Evolutionary conservation across 2,888 invertebrate genomes (phyloP).

Genomic region (Cryptocephalus moraei): DNA sequence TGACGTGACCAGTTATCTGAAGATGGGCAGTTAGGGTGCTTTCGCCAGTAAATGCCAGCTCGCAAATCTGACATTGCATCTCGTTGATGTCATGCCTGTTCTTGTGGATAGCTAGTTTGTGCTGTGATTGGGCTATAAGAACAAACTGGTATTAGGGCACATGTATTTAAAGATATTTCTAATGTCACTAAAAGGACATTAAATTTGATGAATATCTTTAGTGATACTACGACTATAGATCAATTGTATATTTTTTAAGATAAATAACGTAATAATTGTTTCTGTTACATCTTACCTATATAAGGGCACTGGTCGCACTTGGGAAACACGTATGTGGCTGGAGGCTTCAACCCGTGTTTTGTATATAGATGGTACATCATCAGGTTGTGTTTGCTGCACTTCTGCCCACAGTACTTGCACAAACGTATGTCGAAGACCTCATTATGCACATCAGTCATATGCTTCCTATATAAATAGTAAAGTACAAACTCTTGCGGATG

Average conservation of each 20-base stretch:
- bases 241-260: no score
- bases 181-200: no score
- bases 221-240: no score
- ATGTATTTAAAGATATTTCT: no score
- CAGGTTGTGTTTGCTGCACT: conserved; percentile 60
- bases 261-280: no score
- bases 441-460: conserved; percentile 71
- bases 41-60: conserved; percentile 41
- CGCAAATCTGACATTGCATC: conserved; percentile 47
- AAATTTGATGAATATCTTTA: no score
- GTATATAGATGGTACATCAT: conserved; percentile 69
- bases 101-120: conserved; percentile 59
- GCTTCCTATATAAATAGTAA: conserved; percentile 70
- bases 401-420: conserved; percentile 79
- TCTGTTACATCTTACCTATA: conserved; percentile 33
- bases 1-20: conserved; percentile 45
- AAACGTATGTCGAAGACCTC: conserved; percentile 66
- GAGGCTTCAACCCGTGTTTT: conserved; percentile 64
- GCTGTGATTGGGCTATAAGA: no score
- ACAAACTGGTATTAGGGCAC: no score
- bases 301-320: conserved; percentile 69
- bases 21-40: conserved; percentile 42
- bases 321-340: conserved; percentile 64
- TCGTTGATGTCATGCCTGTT: conserved; percentile 47
- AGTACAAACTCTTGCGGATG: conserved; percentile 54